phyloP scores from a whole-genome alignment of 1,140 invertebrate genomes.

The Drosophila seguyi region DNA sequence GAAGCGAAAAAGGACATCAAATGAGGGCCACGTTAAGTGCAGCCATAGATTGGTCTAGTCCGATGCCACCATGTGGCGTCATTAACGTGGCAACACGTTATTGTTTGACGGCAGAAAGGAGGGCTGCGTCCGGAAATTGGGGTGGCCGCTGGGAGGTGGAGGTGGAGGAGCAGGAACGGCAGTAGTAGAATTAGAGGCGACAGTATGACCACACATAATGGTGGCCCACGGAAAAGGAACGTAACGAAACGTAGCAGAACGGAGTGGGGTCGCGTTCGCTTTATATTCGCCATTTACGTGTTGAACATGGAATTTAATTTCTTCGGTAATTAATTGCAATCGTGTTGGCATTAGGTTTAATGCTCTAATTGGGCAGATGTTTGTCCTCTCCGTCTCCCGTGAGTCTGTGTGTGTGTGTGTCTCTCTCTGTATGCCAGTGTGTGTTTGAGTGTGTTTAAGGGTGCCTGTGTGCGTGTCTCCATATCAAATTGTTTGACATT shows the following conservation, averaged over 20 bases:
- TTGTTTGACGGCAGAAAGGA: slow-evolving; percentile 11
- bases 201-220: slow-evolving; percentile 52
- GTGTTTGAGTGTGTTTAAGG: slow-evolving; percentile 16
- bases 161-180: not conserved
- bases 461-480: slow-evolving; percentile 25
- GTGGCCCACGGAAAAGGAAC: slow-evolving; percentile 27
- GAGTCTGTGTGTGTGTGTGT: slow-evolving; percentile 20
- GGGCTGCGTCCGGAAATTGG: slow-evolving; percentile 4
- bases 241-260: slow-evolving; percentile 6
- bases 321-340: slow-evolving; percentile 84
- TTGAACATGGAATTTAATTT: slow-evolving; percentile 84
- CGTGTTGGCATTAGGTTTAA: slow-evolving; percentile 83
- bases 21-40: slow-evolving; percentile 65
- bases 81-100: slow-evolving; percentile 59
- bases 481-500: slow-evolving; percentile 62
- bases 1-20: slow-evolving; percentile 59
- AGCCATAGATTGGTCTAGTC: slow-evolving; percentile 55
- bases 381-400: slow-evolving; percentile 12
- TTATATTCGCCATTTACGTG: slow-evolving; percentile 77
- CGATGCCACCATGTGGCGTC: slow-evolving; percentile 65
- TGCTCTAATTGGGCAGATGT: slow-evolving; percentile 74
- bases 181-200: slow-evolving; percentile 33
- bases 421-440: not conserved
- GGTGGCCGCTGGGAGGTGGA: not conserved
- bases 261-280: slow-evolving; percentile 20